Base-by-base conservation (phyloP, 2,888 invertebrate species). In the Ormia ochracea region DNA sequence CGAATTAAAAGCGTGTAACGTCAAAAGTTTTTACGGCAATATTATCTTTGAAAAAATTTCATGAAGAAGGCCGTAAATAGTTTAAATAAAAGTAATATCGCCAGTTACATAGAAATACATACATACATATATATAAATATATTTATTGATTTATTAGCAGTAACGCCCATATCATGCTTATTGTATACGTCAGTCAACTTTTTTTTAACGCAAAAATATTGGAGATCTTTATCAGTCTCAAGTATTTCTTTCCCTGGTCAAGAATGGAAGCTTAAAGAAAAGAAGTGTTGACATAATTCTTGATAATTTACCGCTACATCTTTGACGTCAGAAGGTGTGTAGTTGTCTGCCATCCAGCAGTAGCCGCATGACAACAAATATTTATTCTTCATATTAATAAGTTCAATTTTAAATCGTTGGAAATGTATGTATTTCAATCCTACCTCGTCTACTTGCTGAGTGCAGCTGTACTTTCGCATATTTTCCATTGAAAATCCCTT, bases 291-390 rank as follows among this genome's bases (percentile, higher is more conserved):
- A 43, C 43, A 19, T 21, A n/a, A n/a, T 26, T 23, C 7, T 26
- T 52, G 31, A 31, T 17, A 52, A 17, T 48, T 19, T 68, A 41
- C 56, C 33, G 41, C 56, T 17, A 23, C 28, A 41, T 43, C 19
- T 45, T 70, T 59, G 56, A 69, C 68, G 68, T 69, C 68, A 69
- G 23, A 3, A 48, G 23, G 23, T 48, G n/a, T 26, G 23, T 48
- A 48, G 3, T 26, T 48, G n/a, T 45, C 45, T 9, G 12, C 21
- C 12, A 21, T 5, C 12, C 10, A 17, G 45, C n/a, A 4, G 4
- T 45, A 21, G 12, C 19, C 0, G 19, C 9, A 43, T 12, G 45
- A 28, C 28, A 28, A 12, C 36, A n/a, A 36, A 12, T 36, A 36
- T 36, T 28, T 28, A 28, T 3, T 28, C 28, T 6, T 28, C 6